Conservation (phyloP, 2,888 invertebrate genomes). For the Linyphia triangularis region DNA sequence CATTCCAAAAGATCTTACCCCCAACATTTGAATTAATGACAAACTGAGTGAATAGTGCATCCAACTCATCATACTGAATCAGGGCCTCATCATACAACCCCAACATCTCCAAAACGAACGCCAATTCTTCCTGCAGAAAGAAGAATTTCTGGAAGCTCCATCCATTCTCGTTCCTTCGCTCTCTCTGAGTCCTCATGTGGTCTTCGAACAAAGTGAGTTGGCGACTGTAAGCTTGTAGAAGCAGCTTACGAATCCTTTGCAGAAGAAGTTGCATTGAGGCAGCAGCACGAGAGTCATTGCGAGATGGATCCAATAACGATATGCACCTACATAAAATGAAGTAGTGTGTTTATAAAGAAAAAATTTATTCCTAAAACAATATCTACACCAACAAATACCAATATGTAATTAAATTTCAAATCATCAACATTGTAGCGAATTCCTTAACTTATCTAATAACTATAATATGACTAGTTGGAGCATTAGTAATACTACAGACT, state of each 20-base stretch:
- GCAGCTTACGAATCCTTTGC: slow-evolving; percentile 88
- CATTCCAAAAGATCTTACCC: slow-evolving; percentile 54
- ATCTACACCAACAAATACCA: background rate
- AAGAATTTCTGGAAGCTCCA: slow-evolving; percentile 98
- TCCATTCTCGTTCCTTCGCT: slow-evolving; percentile 91
- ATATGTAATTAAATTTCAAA: background rate
- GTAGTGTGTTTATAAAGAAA: slow-evolving; percentile 20
- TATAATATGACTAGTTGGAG: background rate
- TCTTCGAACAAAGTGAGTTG: slow-evolving; percentile 89
- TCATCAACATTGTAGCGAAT: background rate
- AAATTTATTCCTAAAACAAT: background rate
- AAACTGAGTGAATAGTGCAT: slow-evolving; percentile 97
- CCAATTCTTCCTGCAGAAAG: slow-evolving; percentile 95
- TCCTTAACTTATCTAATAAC: background rate
- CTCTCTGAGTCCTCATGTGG: slow-evolving; percentile 91
- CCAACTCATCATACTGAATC: slow-evolving; percentile 97
- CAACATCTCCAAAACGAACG: slow-evolving; percentile 95
- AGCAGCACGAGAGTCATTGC: slow-evolving; percentile 88
- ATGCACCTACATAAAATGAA: slow-evolving; percentile 86
- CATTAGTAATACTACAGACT: too few relatives aligned
- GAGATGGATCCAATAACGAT: slow-evolving; percentile 93
- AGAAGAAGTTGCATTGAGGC: slow-evolving; percentile 83
- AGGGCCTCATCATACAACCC: slow-evolving; percentile 95
- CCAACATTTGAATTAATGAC: slow-evolving; percentile 94
- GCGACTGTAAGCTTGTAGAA: slow-evolving; percentile 91